These are phyloP conservation scores for Drosophila glabriapex DNA, from an alignment of 2,888 invertebrate species.

Conservation along the genomic window DNA sequence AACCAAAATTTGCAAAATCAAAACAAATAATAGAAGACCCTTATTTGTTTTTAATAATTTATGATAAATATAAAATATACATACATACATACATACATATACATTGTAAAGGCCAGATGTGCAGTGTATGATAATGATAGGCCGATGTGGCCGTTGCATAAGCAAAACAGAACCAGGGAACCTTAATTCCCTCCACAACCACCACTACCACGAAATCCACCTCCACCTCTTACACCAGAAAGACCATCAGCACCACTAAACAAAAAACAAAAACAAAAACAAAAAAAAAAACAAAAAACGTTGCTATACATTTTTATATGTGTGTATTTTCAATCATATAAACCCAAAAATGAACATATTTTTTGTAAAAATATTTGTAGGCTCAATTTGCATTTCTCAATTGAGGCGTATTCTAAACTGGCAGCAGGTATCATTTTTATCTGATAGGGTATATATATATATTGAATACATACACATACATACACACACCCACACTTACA, in stretches of 20 bases:
- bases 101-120: slow-evolving; percentile 38
- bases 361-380: slow-evolving; percentile 58
- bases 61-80: slow-evolving; percentile 24
- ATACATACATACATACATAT: not conserved
- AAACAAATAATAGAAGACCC: slow-evolving; percentile 23
- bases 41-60: slow-evolving; percentile 45
- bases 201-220: slow-evolving; percentile 1
- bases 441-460: not conserved
- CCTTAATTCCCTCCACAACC: slow-evolving; percentile 44
- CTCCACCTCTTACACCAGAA: slow-evolving; percentile 15
- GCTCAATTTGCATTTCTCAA: slow-evolving; percentile 38
- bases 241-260: slow-evolving; percentile 37
- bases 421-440: slow-evolving; percentile 37
- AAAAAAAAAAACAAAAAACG: not conserved
- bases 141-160: slow-evolving; percentile 2
- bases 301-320: slow-evolving; percentile 21
- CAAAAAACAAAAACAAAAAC: too few relatives aligned
- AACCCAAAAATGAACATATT: slow-evolving; percentile 44
- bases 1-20: slow-evolving; percentile 7
- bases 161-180: slow-evolving; percentile 49
- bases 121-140: slow-evolving; percentile 24
- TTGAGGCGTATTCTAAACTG: slow-evolving; percentile 36
- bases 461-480: slow-evolving; percentile 7
- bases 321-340: slow-evolving; percentile 27
- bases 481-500: slow-evolving; percentile 7